Evolutionary conservation across 2,888 invertebrate species (phyloP).

Genomic region (Nemotelus nigrinus): DNA sequence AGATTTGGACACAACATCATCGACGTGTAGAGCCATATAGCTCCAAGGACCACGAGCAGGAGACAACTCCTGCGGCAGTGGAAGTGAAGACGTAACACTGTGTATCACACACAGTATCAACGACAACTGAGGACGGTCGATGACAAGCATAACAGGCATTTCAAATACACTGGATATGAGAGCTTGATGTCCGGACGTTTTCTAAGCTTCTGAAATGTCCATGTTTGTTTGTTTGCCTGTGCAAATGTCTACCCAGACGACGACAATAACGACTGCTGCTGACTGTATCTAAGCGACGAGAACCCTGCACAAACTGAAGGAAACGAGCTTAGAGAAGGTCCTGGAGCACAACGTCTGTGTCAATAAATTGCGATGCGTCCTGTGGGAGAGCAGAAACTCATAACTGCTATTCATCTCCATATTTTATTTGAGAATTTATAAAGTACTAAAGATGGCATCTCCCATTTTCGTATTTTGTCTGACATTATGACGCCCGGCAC

Average conservation of each 20-base stretch:
- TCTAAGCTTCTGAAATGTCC: constrained; percentile 9
- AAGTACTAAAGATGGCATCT: constrained; percentile 14
- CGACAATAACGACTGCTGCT: neutral
- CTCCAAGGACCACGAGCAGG: neutral
- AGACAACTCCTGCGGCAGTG: neutral
- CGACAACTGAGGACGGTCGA: constrained; percentile 7
- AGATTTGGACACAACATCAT: constrained; percentile 30
- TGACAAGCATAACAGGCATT: neutral
- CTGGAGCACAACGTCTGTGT: constrained; percentile 21
- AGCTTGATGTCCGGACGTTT: neutral
- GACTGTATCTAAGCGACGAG: no score
- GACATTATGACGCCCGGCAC: neutral
- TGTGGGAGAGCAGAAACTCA: constrained; percentile 32
- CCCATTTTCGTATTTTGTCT: neutral
- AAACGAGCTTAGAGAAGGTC: constrained; percentile 7
- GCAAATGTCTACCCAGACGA: neutral
- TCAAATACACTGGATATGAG: neutral
- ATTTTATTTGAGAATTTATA: constrained; percentile 23
- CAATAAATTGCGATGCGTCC: constrained; percentile 36
- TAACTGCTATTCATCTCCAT: constrained; percentile 41
- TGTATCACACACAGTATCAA: neutral
- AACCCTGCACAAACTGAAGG: neutral
- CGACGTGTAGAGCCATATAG: constrained; percentile 12
- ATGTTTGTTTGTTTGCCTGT: constrained; percentile 2
- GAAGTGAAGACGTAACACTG: neutral